Percentiles rank a stretch among this genome's conserved stretches.
These are phyloP conservation scores for Rhinolophus sinicus DNA, from an alignment of 2,113 vertebrate species.

Conservation along the genomic window DNA sequence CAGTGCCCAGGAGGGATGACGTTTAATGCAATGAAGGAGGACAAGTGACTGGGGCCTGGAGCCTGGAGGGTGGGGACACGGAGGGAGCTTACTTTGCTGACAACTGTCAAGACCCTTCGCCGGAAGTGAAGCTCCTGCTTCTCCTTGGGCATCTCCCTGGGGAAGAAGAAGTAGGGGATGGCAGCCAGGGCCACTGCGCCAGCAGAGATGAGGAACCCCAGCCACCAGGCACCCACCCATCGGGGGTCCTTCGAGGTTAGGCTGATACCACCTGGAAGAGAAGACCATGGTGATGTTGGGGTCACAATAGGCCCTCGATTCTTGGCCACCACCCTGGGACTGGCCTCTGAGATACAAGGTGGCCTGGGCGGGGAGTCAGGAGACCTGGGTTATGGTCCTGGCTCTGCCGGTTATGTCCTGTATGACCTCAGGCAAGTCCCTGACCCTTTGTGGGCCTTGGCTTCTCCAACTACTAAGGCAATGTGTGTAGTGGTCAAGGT, in stretches of 20 bases:
- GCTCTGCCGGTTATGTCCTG: not conserved
- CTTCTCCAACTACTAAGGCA: not conserved
- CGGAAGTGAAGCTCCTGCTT: constrained; percentile 73
- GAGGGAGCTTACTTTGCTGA: constrained; percentile 40
- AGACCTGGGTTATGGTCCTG: not conserved
- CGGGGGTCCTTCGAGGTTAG: constrained; percentile 88
- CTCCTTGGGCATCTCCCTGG: constrained; percentile 90
- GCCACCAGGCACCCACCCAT: constrained; percentile 99
- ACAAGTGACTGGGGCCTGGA: not conserved
- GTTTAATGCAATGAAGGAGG: not conserved
- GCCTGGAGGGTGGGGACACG: fast-evolving
- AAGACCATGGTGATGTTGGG: not conserved
- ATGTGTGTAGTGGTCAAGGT: not conserved
- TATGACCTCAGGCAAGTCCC: not conserved
- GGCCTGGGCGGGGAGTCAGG: not conserved
- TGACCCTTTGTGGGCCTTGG: not conserved
- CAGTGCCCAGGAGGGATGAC: not conserved
- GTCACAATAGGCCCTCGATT: not conserved
- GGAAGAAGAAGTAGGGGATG: constrained; percentile 95
- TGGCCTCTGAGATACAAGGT: not conserved
- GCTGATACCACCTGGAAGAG: constrained; percentile 85
- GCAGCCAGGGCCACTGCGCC: constrained; percentile 89
- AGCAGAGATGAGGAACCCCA: constrained; percentile 93
- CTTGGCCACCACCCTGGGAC: not conserved
- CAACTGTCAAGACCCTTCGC: not conserved